Percentiles rank a stretch among this genome's conserved stretches.
phyloP scores from a whole-genome alignment of 2,113 vertebrate genomes.

The Ptilonorhynchus violaceus region DNA sequence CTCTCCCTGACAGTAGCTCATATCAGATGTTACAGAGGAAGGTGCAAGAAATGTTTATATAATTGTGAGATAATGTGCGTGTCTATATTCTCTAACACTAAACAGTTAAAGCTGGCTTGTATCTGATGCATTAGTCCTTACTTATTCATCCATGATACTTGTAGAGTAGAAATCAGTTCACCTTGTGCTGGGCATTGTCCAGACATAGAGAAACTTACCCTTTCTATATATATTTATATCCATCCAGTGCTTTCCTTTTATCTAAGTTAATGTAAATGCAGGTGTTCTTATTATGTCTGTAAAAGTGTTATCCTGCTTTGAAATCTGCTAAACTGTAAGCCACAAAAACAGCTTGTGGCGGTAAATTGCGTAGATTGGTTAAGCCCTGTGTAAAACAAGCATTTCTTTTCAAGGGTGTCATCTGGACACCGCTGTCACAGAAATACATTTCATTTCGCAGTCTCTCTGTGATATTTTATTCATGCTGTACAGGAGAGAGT shows the following conservation, averaged over 20 bases:
- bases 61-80: background rate
- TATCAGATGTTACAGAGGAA: constrained; percentile 15
- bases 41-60: background rate
- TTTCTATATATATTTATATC: background rate
- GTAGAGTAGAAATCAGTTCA: background rate
- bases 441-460: background rate
- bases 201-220: background rate
- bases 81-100: background rate
- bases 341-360: constrained; percentile 23
- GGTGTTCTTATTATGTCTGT: constrained; percentile 48
- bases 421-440: background rate
- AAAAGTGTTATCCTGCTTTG: constrained; percentile 10
- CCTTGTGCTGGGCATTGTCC: background rate
- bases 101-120: background rate
- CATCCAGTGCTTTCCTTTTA: background rate
- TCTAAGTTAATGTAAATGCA: background rate
- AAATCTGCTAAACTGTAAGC: constrained; percentile 15
- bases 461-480: constrained; percentile 42
- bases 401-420: background rate
- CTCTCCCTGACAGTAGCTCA: background rate
- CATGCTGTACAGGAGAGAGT: background rate
- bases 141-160: background rate
- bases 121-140: background rate
- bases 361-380: background rate
- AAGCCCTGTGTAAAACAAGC: constrained; percentile 34